Percentiles rank a stretch among this genome's conserved stretches.
Evolutionary conservation across 2,888 invertebrate species (phyloP).

Genomic region (Dinocampus coccinellae): DNA sequence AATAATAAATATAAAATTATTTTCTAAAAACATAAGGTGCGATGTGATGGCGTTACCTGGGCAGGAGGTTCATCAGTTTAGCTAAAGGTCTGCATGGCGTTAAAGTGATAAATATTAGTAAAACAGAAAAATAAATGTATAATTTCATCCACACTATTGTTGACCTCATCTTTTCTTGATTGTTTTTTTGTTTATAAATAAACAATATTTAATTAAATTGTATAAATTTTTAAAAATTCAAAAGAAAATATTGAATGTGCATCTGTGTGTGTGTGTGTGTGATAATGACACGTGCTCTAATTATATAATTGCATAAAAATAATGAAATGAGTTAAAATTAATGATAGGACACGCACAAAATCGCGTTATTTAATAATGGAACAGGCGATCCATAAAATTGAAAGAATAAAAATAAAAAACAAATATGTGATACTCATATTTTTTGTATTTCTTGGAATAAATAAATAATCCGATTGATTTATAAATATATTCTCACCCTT

Average conservation of each 20-base stretch:
- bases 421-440: slow-evolving; percentile 5
- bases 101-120: slow-evolving; percentile 68
- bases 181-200: background rate
- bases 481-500: slow-evolving; percentile 73
- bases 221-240: slow-evolving; percentile 19
- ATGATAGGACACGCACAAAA: too few relatives aligned
- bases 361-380: slow-evolving; percentile 30
- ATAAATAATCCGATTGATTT: too few relatives aligned
- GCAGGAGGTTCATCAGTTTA: slow-evolving; percentile 92
- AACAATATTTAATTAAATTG: too few relatives aligned
- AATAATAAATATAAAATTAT: slow-evolving; percentile 42
- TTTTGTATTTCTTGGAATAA: background rate
- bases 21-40: slow-evolving; percentile 64
- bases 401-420: background rate
- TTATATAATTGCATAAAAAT: slow-evolving; percentile 24
- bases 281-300: slow-evolving; percentile 40
- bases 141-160: slow-evolving; percentile 2
- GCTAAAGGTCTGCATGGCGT: slow-evolving; percentile 83
- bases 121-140: slow-evolving; percentile 61
- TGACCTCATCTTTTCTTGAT: background rate
- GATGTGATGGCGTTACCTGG: slow-evolving; percentile 82
- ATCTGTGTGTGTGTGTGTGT: slow-evolving; percentile 30
- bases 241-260: slow-evolving; percentile 42
- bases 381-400: slow-evolving; percentile 35
- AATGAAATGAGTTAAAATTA: too few relatives aligned